Conservation (phyloP, 2,113 vertebrate species). For the Phalacrocorax pelagicus region DNA sequence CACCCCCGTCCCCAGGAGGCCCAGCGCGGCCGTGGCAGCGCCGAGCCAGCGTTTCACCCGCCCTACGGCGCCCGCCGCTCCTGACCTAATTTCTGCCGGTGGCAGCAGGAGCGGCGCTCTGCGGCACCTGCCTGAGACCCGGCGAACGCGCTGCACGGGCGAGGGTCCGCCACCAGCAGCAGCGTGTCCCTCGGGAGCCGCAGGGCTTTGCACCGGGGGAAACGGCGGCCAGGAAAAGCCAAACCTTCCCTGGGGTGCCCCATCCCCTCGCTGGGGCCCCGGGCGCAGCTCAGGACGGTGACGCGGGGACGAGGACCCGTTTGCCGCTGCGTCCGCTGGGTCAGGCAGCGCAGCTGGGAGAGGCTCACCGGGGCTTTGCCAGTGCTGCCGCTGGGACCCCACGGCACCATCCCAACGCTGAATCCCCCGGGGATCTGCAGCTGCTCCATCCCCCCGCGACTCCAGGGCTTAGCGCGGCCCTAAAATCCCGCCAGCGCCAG, state of each 20-base stretch:
- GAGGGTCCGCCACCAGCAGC: not conserved
- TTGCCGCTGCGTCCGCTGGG: not conserved
- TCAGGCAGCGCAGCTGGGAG: not conserved
- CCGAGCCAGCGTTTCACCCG: not conserved
- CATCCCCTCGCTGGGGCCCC: rapidly evolving
- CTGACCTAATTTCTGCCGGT: conserved; percentile 36
- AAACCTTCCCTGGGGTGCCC: not conserved
- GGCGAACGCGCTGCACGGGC: not conserved
- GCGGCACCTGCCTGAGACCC: not conserved
- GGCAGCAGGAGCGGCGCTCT: not conserved
- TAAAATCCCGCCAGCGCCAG: not conserved
- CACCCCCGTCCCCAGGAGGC: not conserved
- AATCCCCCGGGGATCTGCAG: rapidly evolving
- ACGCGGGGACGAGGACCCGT: rapidly evolving
- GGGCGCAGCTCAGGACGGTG: not conserved
- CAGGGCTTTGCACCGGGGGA: not conserved
- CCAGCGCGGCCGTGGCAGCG: not conserved
- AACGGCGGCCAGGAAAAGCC: not conserved
- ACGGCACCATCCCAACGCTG: too few species aligned
- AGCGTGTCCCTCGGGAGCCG: not conserved
- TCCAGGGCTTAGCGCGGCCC: not conserved
- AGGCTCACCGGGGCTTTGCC: not conserved
- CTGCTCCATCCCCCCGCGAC: rapidly evolving
- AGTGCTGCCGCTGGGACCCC: rapidly evolving
- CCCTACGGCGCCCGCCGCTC: not conserved